phyloP scores from a whole-genome alignment of 2,888 invertebrate species.

The Lamproptera curius region DNA sequence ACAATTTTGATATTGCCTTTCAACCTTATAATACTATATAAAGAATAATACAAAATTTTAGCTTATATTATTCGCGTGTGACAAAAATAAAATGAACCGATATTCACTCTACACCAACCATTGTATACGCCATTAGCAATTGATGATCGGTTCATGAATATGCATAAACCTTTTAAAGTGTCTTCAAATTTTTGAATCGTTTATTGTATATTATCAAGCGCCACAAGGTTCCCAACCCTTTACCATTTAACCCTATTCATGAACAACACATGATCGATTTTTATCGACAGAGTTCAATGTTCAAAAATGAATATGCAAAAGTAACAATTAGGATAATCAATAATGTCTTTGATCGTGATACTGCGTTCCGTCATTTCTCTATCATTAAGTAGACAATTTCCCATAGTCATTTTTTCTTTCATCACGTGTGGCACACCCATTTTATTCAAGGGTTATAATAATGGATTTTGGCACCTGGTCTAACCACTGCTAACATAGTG shows the following conservation, averaged over 20 bases:
- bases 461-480: constrained; percentile 20
- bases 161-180: constrained; percentile 45
- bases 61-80: too few species aligned
- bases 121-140: too few species aligned
- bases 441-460: constrained; percentile 22
- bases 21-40: too few species aligned
- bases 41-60: too few species aligned
- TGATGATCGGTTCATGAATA: constrained; percentile 61
- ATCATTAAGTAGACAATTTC: constrained; percentile 38
- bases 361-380: constrained; percentile 47
- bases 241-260: constrained; percentile 31
- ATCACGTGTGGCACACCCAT: constrained; percentile 23
- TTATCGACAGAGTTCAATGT: constrained; percentile 25
- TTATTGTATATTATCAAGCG: constrained; percentile 11
- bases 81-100: too few species aligned
- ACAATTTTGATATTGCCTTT: too few species aligned
- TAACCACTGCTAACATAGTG: too few species aligned
- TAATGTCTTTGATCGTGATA: constrained; percentile 52
- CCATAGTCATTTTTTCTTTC: constrained; percentile 17
- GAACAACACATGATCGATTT: constrained; percentile 24
- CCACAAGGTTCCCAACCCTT: constrained; percentile 16
- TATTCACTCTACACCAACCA: too few species aligned
- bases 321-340: constrained; percentile 64
- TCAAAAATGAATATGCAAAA: constrained; percentile 72
- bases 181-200: constrained; percentile 2